These are phyloP conservation scores for pig (Sus scrofa) DNA, from an alignment of 2,113 vertebrate species.

Conservation along the genomic window T2T-Sscrofa CM000826.6:83925001-83925500, in stretches of 20 bases:
- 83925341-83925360: neutral
- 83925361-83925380: conserved; percentile 43
- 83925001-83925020: conserved; percentile 16
- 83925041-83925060: neutral
- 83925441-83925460: neutral
- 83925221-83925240: neutral
- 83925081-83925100: conserved; percentile 54
- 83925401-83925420: conserved; percentile 44
- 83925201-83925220: conserved; percentile 29
- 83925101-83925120: neutral
- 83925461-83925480: neutral
- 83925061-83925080: conserved; percentile 29
- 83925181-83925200: neutral
- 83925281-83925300: conserved; percentile 45
- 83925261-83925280: neutral
- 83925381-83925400: conserved; percentile 61
- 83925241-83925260: neutral
- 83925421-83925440: neutral
- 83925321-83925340: conserved; percentile 49
- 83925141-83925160: neutral
- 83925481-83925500: neutral
- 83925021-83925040: neutral
- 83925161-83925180: conserved; percentile 40
- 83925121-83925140: neutral
- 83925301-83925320: conserved; percentile 67